Base-by-base conservation (phyloP, 1,140 invertebrate species). In the Triops cancriformis region DNA sequence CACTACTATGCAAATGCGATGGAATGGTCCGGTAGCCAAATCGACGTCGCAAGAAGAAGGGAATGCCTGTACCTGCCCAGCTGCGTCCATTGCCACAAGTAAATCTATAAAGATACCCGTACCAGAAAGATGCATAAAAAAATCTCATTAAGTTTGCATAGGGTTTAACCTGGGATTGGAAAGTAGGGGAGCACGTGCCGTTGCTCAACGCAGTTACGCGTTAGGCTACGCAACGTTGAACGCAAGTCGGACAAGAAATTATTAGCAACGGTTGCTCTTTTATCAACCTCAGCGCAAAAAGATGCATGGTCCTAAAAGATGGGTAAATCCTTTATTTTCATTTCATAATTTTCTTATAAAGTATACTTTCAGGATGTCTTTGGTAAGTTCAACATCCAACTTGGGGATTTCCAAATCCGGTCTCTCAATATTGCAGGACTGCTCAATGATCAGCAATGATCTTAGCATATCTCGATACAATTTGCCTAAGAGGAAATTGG, bases 1-100 rank as follows among this genome's bases (percentile, higher is more conserved):
- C 51, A 64, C 51, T 64, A 64, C 51, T 64, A 64, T 64, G 51
- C 51, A 64, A 64, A 64, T 64, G 51, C 51, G 51, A 64, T 64
- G 51, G 23, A 64, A 64, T 2, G 51, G 51, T n/a, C 51, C 23
- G 51, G 51, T 64, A 64, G 51, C 18, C 10, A 18, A 64, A 64
- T 64, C 51, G 3, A 64, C 51, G 31, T 37, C 31, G 14, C 51
- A 64, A 23, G 14, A 18, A 9, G 51, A 10, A 23, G 51, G 51
- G 51, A 23, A 23, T 6, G 51, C 5, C 14, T 64, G 51, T 23
- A 64, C 51, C 18, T 64, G 14, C 18, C 51, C 51, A 18, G 14
- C 51, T 12, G 51, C 14, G 51, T 64, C 51, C 51, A 64, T 64
- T 18, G 23, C 3, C 51, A 64, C 11, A 23, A 64, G n/a, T 18